Conservation (phyloP, 1,140 invertebrate genomes). For the Drosophila cardini region DNA sequence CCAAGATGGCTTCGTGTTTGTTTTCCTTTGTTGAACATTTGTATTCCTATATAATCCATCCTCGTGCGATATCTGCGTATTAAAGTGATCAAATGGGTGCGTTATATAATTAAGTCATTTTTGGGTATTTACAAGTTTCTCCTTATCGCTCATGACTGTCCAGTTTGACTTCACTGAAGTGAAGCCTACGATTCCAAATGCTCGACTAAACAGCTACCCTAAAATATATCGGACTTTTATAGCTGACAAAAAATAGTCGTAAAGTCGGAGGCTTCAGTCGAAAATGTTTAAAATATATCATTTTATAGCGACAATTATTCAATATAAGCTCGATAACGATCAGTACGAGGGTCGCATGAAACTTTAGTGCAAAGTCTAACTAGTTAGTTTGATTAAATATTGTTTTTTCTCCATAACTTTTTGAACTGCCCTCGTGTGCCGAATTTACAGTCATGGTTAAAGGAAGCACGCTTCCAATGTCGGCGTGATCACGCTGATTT, state of each 20-base stretch:
- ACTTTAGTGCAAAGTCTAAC: background rate
- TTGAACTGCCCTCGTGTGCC: slow-evolving; percentile 11
- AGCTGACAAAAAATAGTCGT: slow-evolving; percentile 1
- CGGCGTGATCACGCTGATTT: slow-evolving; percentile 3
- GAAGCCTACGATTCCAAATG: slow-evolving; percentile 2
- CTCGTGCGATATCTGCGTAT: slow-evolving; percentile 11
- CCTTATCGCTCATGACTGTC: slow-evolving; percentile 25
- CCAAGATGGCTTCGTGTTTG: background rate
- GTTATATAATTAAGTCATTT: background rate
- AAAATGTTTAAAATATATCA: slow-evolving; percentile 31
- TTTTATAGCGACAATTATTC: slow-evolving; percentile 30
- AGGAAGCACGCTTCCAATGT: slow-evolving; percentile 11
- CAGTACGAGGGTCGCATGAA: slow-evolving; percentile 8
- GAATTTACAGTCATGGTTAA: slow-evolving; percentile 27
- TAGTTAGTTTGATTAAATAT: too few species aligned
- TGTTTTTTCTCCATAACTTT: background rate
- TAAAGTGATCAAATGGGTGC: background rate
- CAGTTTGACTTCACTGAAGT: background rate
- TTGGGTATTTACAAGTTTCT: slow-evolving; percentile 11
- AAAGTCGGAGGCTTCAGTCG: slow-evolving; percentile 15
- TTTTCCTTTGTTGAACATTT: background rate
- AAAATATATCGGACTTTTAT: slow-evolving; percentile 19
- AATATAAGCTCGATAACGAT: slow-evolving; percentile 17
- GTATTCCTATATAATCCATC: background rate
- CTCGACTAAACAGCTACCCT: slow-evolving; percentile 6